A percentile compares a stretch with the other conserved stretches of the same genome.
Conservation (phyloP, 2,113 vertebrate genomes). For the Lampris megalopsis region DNA sequence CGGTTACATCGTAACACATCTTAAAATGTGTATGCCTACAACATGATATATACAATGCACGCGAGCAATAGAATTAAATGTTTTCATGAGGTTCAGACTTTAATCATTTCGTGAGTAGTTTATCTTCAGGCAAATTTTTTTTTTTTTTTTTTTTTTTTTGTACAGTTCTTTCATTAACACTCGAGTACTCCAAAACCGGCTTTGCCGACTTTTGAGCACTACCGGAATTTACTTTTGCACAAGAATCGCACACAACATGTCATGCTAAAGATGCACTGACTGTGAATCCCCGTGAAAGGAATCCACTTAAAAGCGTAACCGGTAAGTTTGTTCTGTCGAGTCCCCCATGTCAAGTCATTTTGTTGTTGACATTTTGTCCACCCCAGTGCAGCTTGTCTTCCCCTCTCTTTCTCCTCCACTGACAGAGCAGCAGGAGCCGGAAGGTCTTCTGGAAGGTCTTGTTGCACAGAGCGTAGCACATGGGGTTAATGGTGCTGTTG, state of each 20-base stretch:
- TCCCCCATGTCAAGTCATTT: conserved; percentile 61
- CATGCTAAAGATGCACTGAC: conserved; percentile 39
- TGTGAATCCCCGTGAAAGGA: conserved; percentile 1
- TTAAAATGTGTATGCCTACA: conserved; percentile 36
- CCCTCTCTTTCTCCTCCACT: conserved; percentile 89
- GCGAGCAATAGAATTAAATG: conserved; percentile 24
- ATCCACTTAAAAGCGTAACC: conserved; percentile 5
- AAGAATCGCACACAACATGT: conserved; percentile 50
- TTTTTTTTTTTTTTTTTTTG: conserved; percentile 1
- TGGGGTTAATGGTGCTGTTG: conserved; percentile 98
- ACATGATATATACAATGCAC: conserved; percentile 55
- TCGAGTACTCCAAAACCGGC: conserved; percentile 12
- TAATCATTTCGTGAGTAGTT: not conserved
- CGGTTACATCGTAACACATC: conserved; percentile 6
- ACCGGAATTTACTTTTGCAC: conserved; percentile 37
- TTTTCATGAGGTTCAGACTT: conserved; percentile 24
- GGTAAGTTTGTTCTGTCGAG: not conserved
- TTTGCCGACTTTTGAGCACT: conserved; percentile 19
- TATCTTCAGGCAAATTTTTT: not conserved
- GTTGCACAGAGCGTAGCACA: conserved; percentile 99
- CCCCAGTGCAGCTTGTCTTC: conserved; percentile 93
- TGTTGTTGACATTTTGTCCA: conserved; percentile 81
- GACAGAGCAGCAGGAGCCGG: conserved; percentile 94
- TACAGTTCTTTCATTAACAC: not conserved
- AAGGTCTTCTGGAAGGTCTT: conserved; percentile 99